A percentile compares a stretch with the other conserved stretches of the same genome.
These are phyloP conservation scores for Eidolon dupreanum DNA, from an alignment of 2,797 vertebrate species.

Conservation along the genomic window DNA sequence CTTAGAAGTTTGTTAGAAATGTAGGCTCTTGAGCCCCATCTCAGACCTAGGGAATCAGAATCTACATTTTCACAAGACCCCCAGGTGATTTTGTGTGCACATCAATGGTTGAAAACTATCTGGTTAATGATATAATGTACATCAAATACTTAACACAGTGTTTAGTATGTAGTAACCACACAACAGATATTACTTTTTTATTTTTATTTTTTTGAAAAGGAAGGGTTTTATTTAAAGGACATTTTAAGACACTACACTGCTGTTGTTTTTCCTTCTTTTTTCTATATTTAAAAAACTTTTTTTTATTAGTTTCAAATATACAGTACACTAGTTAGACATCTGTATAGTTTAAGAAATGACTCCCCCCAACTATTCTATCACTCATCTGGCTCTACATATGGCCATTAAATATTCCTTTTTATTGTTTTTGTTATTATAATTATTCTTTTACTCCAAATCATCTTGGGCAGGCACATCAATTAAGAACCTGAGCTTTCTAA, in stretches of 20 bases:
- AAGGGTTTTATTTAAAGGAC: too few species aligned
- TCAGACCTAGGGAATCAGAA: not conserved
- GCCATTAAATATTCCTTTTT: not conserved
- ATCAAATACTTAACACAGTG: not conserved
- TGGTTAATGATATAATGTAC: not conserved
- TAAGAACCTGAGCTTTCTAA: not conserved
- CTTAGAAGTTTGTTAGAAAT: not conserved
- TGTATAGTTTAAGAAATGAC: too few species aligned
- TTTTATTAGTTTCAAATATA: too few species aligned
- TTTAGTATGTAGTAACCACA: not conserved
- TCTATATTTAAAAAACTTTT: too few species aligned
- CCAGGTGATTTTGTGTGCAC: not conserved
- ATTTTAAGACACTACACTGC: too few species aligned
- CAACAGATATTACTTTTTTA: not conserved
- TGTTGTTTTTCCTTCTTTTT: too few species aligned
- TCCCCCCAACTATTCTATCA: too few species aligned
- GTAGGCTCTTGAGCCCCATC: not conserved
- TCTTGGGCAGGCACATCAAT: not conserved
- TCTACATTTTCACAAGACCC: not conserved
- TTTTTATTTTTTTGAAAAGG: not conserved
- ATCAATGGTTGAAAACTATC: not conserved
- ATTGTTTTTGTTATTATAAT: constrained; percentile 5
- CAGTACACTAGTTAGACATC: too few species aligned
- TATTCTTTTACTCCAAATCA: constrained; percentile 49
- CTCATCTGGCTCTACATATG: too few species aligned